phyloP scores from a whole-genome alignment of 2,888 invertebrate genomes.

The Ptilodon capucinus region DNA sequence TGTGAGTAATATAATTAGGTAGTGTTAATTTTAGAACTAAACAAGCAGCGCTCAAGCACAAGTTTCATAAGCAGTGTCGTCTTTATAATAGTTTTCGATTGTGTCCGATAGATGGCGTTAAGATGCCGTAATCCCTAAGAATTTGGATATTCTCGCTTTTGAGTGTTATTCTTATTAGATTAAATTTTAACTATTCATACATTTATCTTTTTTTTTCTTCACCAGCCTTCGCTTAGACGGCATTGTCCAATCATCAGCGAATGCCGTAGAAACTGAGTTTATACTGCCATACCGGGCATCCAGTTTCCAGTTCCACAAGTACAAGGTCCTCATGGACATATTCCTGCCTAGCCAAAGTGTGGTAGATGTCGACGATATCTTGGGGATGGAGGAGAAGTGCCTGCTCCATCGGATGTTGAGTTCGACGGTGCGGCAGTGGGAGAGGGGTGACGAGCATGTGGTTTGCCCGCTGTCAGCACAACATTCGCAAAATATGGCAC shows the following conservation, averaged over 20 bases:
- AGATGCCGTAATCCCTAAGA: neutral
- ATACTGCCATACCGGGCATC: constrained; percentile 82
- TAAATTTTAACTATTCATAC: neutral
- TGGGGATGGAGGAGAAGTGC: constrained; percentile 74
- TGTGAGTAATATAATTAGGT: no score
- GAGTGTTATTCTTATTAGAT: no score
- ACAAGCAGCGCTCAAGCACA: no score
- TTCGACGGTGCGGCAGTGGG: constrained; percentile 80
- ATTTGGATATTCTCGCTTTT: no score
- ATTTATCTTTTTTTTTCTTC: constrained; percentile 14
- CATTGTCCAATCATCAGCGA: constrained; percentile 76
- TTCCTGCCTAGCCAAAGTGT: constrained; percentile 79
- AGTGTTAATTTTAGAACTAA: no score
- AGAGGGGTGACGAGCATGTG: constrained; percentile 81
- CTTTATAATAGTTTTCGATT: neutral
- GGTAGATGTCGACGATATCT: constrained; percentile 55
- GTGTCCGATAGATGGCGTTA: neutral
- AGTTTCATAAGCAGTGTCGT: no score
- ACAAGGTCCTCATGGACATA: constrained; percentile 81
- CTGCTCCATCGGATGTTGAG: constrained; percentile 82
- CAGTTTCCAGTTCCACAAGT: constrained; percentile 83
- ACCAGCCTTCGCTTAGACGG: constrained; percentile 84
- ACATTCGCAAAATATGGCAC: constrained; percentile 52
- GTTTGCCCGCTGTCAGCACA: constrained; percentile 74
- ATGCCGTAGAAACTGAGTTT: constrained; percentile 69